Evolutionary conservation across 2,888 invertebrate species (phyloP), one percentile per base, ranked within the genome.

Genomic region (Rhagophthalmus giganteus): DNA sequence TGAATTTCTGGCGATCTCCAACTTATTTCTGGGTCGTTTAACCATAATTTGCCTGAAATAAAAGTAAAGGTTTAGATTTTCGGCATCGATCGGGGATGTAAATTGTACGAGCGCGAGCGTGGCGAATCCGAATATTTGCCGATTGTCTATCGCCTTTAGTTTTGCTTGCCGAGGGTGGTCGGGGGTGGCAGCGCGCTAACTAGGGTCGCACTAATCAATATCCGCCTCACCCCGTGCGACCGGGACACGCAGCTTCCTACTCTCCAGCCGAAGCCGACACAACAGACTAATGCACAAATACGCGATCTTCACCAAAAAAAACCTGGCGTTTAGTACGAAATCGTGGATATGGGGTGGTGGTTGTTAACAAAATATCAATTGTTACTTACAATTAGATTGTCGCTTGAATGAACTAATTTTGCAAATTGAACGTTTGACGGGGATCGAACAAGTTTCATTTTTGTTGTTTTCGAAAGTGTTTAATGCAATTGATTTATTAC

Each of bases 141-240:
- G 51, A 55, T 55, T 57, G 48, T 54, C 58, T 53, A 56, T 58
- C 55, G 57, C 53, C 55, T 57, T 54, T 55, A 57, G 50, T 57
- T 52, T 56, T 54, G 54, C 54, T 55, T 46, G 50, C 45, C 41
- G 31, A 30, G 46, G 50, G 40, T 33, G 54, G 52, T 51, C 50
- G 57, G 59, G 63, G 61, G 62, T 58, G 65, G 61, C 59, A 59
- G 59, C 58, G 73, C 69, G 74, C 72, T 74, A 74, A 75, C 73
- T 74, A 74, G 74, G 74, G 74, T 73, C 70, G 70, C 70, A 68
- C 73, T 74, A 74, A 74, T 74, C 74, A 74, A 74, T 74, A 74
- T 65, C 68, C 69, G 68, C 66, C 60, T 49, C 55, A 54, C 60
- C 61, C 58, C 55, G 40, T 60, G 33, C 51, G 51, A 49, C 55